phyloP scores from a whole-genome alignment of 2,113 vertebrate genomes.

The Haemorhous mexicanus region DNA sequence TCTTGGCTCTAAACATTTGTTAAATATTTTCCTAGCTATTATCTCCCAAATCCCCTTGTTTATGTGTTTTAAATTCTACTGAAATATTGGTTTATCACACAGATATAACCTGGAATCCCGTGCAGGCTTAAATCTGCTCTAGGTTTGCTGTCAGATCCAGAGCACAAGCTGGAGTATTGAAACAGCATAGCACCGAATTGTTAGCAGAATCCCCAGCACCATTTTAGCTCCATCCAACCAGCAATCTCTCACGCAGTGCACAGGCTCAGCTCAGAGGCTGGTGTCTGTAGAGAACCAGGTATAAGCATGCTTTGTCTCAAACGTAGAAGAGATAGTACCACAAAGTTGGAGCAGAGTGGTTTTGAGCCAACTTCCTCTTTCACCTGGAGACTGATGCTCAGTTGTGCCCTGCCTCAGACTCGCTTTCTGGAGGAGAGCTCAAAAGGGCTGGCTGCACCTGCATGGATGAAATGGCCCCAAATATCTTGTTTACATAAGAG shows the following conservation, averaged over 20 bases:
- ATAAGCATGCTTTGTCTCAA: background rate
- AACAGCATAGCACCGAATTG: background rate
- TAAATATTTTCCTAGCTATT: background rate
- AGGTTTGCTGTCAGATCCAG: background rate
- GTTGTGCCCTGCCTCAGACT: rapidly evolving
- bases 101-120: background rate
- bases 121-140: background rate
- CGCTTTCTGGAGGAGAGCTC: background rate
- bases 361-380: background rate
- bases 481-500: background rate
- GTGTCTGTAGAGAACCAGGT: background rate
- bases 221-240: background rate
- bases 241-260: background rate
- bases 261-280: rapidly evolving
- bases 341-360: background rate
- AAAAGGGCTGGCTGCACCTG: background rate
- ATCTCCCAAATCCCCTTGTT: background rate
- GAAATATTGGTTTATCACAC: background rate
- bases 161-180: background rate
- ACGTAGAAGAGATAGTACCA: rapidly evolving
- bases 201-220: background rate
- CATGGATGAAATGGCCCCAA: background rate
- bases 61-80: background rate
- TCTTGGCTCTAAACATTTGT: background rate
- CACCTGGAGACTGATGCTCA: background rate